A percentile compares a stretch with the other conserved stretches of the same genome.
phyloP scores from a whole-genome alignment of 2,888 invertebrate species.

The Philereme transversata region DNA sequence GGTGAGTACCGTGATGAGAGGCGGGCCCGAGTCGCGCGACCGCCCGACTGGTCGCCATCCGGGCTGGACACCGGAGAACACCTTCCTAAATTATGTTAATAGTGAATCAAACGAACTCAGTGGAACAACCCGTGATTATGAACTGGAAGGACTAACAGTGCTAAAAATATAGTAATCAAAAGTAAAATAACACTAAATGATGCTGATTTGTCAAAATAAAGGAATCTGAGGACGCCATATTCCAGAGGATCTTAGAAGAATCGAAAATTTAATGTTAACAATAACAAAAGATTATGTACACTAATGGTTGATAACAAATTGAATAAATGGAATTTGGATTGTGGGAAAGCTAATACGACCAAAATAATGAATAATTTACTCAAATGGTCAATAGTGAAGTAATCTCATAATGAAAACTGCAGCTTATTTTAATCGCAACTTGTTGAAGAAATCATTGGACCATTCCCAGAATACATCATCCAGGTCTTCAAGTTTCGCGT shows the following conservation, averaged over 20 bases:
- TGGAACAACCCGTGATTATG: conserved; percentile 23
- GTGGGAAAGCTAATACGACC: no score
- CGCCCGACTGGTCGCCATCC: conserved; percentile 76
- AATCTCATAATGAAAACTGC: no score
- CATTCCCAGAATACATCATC: background rate
- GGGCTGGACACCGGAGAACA: conserved; percentile 76
- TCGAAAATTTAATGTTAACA: background rate
- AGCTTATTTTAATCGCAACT: no score
- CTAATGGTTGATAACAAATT: background rate
- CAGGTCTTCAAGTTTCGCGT: background rate
- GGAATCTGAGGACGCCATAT: background rate
- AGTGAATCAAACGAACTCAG: conserved; percentile 10
- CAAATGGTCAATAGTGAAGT: no score
- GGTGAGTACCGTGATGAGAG: conserved; percentile 89
- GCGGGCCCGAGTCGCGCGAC: conserved; percentile 68
- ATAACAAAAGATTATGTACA: background rate
- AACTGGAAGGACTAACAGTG: conserved; percentile 23
- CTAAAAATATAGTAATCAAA: conserved; percentile 5
- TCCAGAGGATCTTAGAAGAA: background rate
- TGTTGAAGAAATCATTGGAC: background rate
- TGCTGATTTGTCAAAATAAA: background rate
- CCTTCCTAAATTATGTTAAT: conserved; percentile 10
- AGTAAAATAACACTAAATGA: conserved; percentile 19
- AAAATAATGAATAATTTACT: no score
- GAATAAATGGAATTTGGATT: background rate